These are phyloP conservation scores for Allacma fusca DNA, from an alignment of 2,888 invertebrate species.

Conservation along the genomic window DNA sequence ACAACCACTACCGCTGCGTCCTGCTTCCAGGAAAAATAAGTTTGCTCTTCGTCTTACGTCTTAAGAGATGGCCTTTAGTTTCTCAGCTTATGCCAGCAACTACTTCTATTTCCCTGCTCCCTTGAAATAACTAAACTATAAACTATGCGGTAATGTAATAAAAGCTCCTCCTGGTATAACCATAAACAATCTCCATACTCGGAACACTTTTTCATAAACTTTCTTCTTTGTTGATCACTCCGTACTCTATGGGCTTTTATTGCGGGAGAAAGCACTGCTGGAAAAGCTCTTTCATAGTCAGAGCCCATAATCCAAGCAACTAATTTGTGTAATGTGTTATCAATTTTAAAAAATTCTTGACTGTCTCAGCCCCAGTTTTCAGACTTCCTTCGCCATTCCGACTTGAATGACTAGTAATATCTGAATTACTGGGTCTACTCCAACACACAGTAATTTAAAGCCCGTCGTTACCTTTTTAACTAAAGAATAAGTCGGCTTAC, in stretches of 20 bases:
- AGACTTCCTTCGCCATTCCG: too few species aligned
- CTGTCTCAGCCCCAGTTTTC: too few species aligned
- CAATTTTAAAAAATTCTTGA: too few species aligned
- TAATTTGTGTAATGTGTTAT: too few species aligned
- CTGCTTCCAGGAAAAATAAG: too few species aligned
- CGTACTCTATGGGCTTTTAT: background rate
- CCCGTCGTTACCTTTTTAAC: too few species aligned
- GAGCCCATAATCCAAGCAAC: background rate
- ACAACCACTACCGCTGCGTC: too few species aligned
- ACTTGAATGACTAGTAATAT: too few species aligned
- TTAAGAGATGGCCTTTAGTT: background rate
- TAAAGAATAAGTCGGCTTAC: too few species aligned
- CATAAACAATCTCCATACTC: slow-evolving; percentile 24
- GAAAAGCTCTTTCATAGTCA: background rate
- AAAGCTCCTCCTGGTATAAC: slow-evolving; percentile 16
- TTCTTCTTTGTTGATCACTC: slow-evolving; percentile 18
- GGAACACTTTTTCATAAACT: slow-evolving; percentile 2
- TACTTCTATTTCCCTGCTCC: background rate
- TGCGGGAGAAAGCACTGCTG: background rate
- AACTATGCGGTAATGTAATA: slow-evolving; percentile 20
- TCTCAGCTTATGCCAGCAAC: background rate
- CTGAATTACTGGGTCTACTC: too few species aligned
- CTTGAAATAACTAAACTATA: slow-evolving; percentile 6
- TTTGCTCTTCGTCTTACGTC: too few species aligned
- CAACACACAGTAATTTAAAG: too few species aligned